phyloP scores from a whole-genome alignment of 2,113 vertebrate species.

The Campylomormyrus tamandua region DNA sequence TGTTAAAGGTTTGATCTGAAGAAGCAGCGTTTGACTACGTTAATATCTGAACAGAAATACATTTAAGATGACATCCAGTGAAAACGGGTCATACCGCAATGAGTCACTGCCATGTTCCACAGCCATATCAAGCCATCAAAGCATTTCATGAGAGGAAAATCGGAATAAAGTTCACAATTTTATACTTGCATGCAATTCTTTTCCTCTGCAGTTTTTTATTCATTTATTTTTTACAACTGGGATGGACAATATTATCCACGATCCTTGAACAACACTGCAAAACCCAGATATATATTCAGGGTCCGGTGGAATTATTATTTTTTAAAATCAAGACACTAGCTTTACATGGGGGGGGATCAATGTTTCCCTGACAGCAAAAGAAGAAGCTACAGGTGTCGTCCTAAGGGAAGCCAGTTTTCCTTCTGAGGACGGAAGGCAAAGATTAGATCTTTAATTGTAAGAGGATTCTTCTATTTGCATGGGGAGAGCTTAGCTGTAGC shows the following conservation, averaged over 20 bases:
- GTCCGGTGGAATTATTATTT: neutral
- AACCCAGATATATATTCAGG: neutral
- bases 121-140: neutral
- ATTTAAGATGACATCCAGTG: neutral
- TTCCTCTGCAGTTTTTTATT: neutral
- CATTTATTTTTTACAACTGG: neutral
- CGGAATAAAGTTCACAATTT: neutral
- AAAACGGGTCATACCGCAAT: neutral
- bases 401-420: conserved; percentile 36
- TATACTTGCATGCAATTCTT: neutral
- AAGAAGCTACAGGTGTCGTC: conserved; percentile 33
- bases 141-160: neutral
- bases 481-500: conserved; percentile 24
- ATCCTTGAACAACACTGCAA: neutral
- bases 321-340: too few relatives aligned
- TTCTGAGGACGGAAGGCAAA: conserved; percentile 11
- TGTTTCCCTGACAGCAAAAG: neutral
- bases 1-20: neutral
- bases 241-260: neutral
- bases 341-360: neutral
- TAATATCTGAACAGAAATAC: neutral
- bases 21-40: neutral
- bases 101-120: neutral
- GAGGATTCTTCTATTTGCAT: conserved; percentile 17
- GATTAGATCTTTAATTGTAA: conserved; percentile 36